Conservation (phyloP, 2,113 vertebrate species). For the Promerops cafer region DNA sequence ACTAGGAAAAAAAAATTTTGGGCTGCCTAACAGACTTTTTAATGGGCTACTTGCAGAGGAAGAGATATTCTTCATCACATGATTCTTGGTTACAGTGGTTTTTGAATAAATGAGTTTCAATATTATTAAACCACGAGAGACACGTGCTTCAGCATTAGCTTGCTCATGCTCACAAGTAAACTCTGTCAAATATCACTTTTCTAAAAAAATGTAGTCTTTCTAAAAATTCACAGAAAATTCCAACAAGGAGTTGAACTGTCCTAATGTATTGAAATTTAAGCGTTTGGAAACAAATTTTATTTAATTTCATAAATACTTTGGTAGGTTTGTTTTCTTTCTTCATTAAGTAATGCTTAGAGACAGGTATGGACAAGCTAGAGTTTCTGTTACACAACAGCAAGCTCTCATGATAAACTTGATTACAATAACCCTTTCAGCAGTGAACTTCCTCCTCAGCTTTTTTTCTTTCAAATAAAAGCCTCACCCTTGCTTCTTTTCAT, state of each 20-base stretch:
- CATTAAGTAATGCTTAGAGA: slow-evolving; percentile 72
- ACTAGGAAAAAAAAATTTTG: fast-evolving
- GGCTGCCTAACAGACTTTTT: neutral
- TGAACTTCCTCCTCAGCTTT: slow-evolving; percentile 72
- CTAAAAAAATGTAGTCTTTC: neutral
- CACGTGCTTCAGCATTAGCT: neutral
- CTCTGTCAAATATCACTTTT: neutral
- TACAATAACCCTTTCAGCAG: slow-evolving; percentile 73
- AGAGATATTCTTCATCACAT: neutral
- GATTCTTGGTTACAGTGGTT: neutral
- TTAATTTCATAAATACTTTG: slow-evolving; percentile 71
- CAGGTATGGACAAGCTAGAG: slow-evolving; percentile 79
- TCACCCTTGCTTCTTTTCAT: slow-evolving; percentile 65
- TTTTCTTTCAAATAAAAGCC: slow-evolving; percentile 62
- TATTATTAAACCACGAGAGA: neutral
- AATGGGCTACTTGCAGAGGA: neutral
- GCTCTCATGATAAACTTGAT: slow-evolving; percentile 72
- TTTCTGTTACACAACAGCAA: slow-evolving; percentile 82
- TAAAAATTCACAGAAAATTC: neutral
- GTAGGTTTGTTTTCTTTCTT: slow-evolving; percentile 69
- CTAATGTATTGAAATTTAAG: neutral
- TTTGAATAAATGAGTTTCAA: slow-evolving; percentile 15
- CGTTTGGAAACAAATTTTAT: slow-evolving; percentile 61
- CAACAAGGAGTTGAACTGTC: neutral
- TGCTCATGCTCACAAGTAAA: neutral